Evolutionary conservation across 2,888 invertebrate species (phyloP), one percentile per base, ranked within the genome.

Genomic region (Polia nebulosa): DNA sequence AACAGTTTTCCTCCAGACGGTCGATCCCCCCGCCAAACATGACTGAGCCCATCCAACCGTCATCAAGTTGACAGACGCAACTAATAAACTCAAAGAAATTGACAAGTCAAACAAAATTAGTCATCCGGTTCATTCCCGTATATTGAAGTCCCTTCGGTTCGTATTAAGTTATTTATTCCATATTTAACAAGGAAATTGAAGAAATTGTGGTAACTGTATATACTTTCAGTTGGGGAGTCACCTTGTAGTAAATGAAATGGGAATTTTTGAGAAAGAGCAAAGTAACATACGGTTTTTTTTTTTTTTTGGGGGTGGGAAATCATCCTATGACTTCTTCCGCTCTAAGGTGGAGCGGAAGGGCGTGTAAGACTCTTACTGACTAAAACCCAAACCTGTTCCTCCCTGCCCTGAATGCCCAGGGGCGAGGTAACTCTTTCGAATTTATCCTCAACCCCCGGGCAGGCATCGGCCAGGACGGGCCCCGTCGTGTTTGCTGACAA

Each of bases 121-220:
- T 70, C 69, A 70, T 22, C 2, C 4, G 76, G 69, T 70, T 22
- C 3, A 32, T 20, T 70, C 52, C 69, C 69, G 17, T 39, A 5
- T 25, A 15, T 22, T 29, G 6, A 11, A 39, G 11, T 67, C 29
- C 25, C 11, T 32, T 32, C 0, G 7, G 9, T 9, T 1, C 29
- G 6, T 13, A 29, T 47, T 47, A 17, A 13, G n/a, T 20, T 22
- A 51, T 29, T 17, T 11, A 45, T 15, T 25, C 5, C 17, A 25
- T 36, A n/a, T 5, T 7, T 34, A 45, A 9, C 22, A 20, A 52
- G 51, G 25, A 66, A 25, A 36, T 11, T 20, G 2, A 17, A 39
- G 17, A 44, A 75, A 51, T 44, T 44, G 22, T 44, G 13, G 1
- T 22, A 34, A 20, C 3, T 3, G 7, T n/a, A 3, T 13, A 3